Base-by-base conservation (phyloP, 37 sponge, comb jelly and placozoan genomes). In the Spongilla lacustris region DNA sequence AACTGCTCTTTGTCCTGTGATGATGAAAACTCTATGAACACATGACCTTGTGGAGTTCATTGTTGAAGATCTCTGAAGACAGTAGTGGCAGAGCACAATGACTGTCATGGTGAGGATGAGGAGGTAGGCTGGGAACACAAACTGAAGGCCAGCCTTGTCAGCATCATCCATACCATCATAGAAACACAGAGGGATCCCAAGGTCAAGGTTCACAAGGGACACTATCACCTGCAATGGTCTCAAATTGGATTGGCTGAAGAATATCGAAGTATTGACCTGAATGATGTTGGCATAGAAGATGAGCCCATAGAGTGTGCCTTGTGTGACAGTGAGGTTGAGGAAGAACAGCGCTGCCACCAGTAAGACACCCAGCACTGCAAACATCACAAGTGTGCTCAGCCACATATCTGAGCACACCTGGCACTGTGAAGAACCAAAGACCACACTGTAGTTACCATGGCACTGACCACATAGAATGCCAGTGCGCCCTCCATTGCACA, bases 211-310 rank as follows among this genome's bases (percentile, higher is more conserved):
- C 35, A 88, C 29, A 5, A 88, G 25, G 24, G 89, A 88, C 41
- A 88, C 19, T 19, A 80, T 69, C 25, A 80, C 66, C 36, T 73
- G 81, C 49, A 92, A 35, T 48, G 80, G 85, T 23, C 6, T 41
- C 6, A 41, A 14, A 49, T 24, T 26, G 28, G 34, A 27, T 0
- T n/a, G 24, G 4, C 28, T 50, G 73, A 82, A 75, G 34, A 86
- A 73, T 26, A 87, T 87, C 46, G 82, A 70, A 12, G 31, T 29
- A 41, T 82, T 72, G 37, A 91, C 66, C 9, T 69, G 34, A 4
- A 91, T 33, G n/a, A 86, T 83, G 76, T 91, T 91, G n/a, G 74
- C 87, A 70, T 91, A 91, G 67, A 91, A 86, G 68, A 82, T 71
- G 21, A 91, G 37, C 36, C 81, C 88, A 73, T 79, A 74, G 67